Conservation (phyloP, 2,113 vertebrate species). For the Percina caprodes region DNA sequence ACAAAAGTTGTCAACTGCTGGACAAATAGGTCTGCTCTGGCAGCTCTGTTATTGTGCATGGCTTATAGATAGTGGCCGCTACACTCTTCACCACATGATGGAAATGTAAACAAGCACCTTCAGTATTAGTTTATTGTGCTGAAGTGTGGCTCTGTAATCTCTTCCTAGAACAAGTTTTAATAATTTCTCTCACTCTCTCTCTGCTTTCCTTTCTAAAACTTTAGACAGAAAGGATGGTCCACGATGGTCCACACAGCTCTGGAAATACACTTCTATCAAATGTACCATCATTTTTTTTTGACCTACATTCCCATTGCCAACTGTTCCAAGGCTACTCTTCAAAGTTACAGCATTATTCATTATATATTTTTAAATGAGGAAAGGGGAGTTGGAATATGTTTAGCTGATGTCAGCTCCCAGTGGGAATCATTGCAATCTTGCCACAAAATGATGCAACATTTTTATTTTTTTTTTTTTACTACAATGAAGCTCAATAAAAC, state of each 20-base stretch:
- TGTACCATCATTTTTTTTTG: slow-evolving; percentile 39
- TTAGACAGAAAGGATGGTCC: slow-evolving; percentile 15
- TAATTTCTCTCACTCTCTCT: slow-evolving; percentile 1
- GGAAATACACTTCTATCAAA: slow-evolving; percentile 48
- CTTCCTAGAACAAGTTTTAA: slow-evolving; percentile 20
- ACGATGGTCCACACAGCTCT: background rate
- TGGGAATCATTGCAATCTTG: slow-evolving; percentile 52
- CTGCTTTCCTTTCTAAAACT: background rate
- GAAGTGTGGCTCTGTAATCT: slow-evolving; percentile 22
- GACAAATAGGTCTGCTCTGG: slow-evolving; percentile 10
- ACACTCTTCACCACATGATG: slow-evolving; percentile 1
- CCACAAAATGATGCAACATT: slow-evolving; percentile 60
- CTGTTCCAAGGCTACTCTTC: slow-evolving; percentile 37
- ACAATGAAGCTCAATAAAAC: no score
- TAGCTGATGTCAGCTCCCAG: slow-evolving; percentile 65
- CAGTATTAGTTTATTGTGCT: slow-evolving; percentile 6
- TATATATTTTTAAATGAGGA: slow-evolving; percentile 51
- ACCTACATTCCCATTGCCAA: slow-evolving; percentile 41
- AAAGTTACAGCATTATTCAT: slow-evolving; percentile 60
- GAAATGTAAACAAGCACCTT: slow-evolving; percentile 26
- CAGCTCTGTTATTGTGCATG: slow-evolving; percentile 5
- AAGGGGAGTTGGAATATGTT: slow-evolving; percentile 41
- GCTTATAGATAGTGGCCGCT: background rate
- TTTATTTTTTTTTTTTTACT: slow-evolving; percentile 30
- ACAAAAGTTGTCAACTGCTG: slow-evolving; percentile 22